Percentiles rank a stretch among this genome's conserved stretches.
phyloP scores from a whole-genome alignment of 2,888 invertebrate species.

The Leptinotarsa haldemani region DNA sequence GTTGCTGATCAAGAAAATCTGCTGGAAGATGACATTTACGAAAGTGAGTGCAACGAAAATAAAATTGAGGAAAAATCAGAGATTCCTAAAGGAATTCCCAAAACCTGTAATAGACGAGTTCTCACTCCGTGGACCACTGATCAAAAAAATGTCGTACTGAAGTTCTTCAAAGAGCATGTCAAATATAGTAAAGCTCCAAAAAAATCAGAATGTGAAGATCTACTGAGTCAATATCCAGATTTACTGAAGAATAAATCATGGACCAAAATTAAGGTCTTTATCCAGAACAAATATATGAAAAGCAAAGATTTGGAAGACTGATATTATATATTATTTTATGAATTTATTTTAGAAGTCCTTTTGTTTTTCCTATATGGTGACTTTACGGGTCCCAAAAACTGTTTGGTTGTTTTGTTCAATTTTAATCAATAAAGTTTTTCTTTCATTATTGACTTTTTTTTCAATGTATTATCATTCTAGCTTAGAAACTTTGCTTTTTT shows the following conservation, averaged over 20 bases:
- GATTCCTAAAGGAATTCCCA: not conserved
- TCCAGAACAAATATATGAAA: conserved; percentile 1
- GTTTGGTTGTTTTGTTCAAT: too few relatives aligned
- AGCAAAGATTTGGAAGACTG: not conserved
- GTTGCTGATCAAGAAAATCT: not conserved
- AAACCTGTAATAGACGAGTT: conserved; percentile 2
- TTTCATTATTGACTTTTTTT: too few relatives aligned
- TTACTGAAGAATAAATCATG: conserved; percentile 1
- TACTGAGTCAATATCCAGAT: not conserved
- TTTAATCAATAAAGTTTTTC: too few relatives aligned
- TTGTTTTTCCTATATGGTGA: too few relatives aligned
- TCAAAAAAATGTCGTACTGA: conserved; percentile 14
- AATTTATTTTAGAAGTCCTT: too few relatives aligned
- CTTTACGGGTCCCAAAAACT: too few relatives aligned
- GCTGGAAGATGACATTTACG: not conserved
- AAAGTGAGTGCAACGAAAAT: conserved; percentile 4
- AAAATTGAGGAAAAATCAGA: not conserved
- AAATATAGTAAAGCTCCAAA: conserved; percentile 24
- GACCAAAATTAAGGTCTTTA: conserved; percentile 7
- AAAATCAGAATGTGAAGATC: conserved; percentile 30
- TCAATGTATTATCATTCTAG: too few relatives aligned
- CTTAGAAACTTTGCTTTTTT: too few relatives aligned
- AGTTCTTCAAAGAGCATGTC: conserved; percentile 20
- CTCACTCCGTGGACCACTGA: conserved; percentile 23
- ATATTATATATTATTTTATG: too few relatives aligned